Evolutionary conservation across 2,797 vertebrate genomes (phyloP).

Genomic region (Sternotherus odoratus): DNA sequence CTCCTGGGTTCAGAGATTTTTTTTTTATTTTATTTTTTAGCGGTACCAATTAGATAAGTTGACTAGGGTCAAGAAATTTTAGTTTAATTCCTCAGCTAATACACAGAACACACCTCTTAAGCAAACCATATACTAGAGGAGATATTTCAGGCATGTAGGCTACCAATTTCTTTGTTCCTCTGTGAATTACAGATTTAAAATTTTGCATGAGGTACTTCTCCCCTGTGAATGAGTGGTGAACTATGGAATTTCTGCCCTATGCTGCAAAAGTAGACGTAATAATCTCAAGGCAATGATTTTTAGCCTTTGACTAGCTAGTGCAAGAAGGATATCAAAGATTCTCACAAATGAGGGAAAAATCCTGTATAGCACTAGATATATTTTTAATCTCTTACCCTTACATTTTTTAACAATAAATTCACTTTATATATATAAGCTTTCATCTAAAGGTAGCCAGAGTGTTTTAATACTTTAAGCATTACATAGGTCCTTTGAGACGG

Average conservation of each 20-base stretch:
- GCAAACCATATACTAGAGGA: background rate
- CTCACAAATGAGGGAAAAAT: accelerated
- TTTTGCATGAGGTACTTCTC: background rate
- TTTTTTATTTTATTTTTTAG: background rate
- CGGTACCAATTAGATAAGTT: background rate
- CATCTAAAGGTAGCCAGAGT: background rate
- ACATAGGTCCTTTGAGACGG: background rate
- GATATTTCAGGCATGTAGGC: background rate
- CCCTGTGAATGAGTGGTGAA: background rate
- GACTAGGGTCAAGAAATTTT: background rate
- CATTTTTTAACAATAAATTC: background rate
- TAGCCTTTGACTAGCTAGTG: background rate
- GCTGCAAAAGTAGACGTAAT: background rate
- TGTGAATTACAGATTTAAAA: too few relatives aligned
- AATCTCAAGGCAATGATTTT: background rate
- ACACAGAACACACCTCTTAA: background rate
- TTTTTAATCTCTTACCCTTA: background rate
- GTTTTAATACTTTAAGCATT: background rate
- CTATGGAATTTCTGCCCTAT: background rate
- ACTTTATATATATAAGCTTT: background rate
- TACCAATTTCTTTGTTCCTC: background rate
- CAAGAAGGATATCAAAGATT: background rate
- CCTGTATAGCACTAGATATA: background rate
- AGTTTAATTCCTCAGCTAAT: background rate
- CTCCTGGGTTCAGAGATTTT: background rate